These are phyloP conservation scores for Pseudeuparius sepicola DNA, from an alignment of 2,888 invertebrate species.

Conservation along the genomic window DNA sequence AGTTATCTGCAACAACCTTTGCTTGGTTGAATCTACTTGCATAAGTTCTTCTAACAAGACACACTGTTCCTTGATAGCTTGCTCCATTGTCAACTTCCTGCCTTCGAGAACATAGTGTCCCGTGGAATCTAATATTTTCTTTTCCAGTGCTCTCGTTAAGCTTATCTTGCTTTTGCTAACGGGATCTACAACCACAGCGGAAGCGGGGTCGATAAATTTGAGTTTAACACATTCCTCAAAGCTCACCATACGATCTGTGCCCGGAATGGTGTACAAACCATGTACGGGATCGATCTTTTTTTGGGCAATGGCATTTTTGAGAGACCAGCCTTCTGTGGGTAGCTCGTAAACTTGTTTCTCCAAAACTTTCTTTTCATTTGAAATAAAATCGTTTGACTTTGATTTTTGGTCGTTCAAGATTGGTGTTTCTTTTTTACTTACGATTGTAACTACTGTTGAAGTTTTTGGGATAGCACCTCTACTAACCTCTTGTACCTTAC, in stretches of 20 bases:
- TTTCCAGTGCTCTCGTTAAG: conserved; percentile 64
- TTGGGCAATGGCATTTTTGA: conserved; percentile 74
- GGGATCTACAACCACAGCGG: conserved; percentile 73
- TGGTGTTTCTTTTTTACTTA: conserved; percentile 25
- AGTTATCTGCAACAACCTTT: conserved; percentile 61
- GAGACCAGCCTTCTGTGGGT: conserved; percentile 73
- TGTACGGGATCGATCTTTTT: conserved; percentile 72
- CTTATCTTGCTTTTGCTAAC: conserved; percentile 58
- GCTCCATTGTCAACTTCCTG: conserved; percentile 57
- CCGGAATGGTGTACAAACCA: conserved; percentile 78
- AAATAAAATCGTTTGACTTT: conserved; percentile 40
- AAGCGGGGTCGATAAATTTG: conserved; percentile 75
- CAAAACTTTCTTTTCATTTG: conserved; percentile 39
- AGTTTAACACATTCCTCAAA: conserved; percentile 81
- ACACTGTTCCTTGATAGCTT: conserved; percentile 57
- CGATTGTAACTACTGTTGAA: conserved; percentile 25
- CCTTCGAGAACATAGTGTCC: conserved; percentile 60
- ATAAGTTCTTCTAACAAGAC: conserved; percentile 51
- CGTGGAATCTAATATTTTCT: conserved; percentile 64
- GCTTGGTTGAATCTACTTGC: conserved; percentile 42
- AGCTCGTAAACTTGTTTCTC: conserved; percentile 67
- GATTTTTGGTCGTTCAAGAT: conserved; percentile 24
- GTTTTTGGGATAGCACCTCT: conserved; percentile 27
- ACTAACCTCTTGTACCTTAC: no score
- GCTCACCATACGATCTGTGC: conserved; percentile 72